Percentiles rank a stretch among this genome's conserved stretches.
Evolutionary conservation across 1,140 invertebrate species (phyloP).

Genomic region (Scaptomyza graminum): DNA sequence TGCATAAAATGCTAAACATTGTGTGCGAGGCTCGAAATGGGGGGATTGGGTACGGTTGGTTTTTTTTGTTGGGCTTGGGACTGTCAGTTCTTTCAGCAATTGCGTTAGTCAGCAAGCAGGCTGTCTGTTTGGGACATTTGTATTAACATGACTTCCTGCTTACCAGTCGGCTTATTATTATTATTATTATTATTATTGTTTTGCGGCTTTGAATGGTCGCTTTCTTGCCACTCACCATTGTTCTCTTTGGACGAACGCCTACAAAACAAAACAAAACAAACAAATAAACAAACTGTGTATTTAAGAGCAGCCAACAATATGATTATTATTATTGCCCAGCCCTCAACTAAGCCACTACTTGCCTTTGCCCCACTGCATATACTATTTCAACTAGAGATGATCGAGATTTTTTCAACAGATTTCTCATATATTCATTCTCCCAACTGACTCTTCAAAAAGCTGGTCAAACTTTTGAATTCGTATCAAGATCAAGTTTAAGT

Average conservation of each 20-base stretch:
- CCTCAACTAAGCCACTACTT: conserved; percentile 69
- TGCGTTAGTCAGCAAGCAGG: conserved; percentile 73
- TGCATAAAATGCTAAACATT: conserved; percentile 62
- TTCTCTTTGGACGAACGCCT: conserved; percentile 53
- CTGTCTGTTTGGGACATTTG: conserved; percentile 62
- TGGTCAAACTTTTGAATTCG: too few species aligned
- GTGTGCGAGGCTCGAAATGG: background rate
- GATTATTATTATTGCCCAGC: conserved; percentile 76
- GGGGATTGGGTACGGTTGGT: background rate
- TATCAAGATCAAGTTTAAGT: too few species aligned
- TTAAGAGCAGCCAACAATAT: conserved; percentile 61
- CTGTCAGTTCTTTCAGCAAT: conserved; percentile 63
- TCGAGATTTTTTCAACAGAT: too few species aligned
- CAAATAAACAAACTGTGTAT: conserved; percentile 5
- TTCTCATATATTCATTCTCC: too few species aligned
- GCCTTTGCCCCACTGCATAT: too few species aligned
- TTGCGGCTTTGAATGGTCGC: conserved; percentile 54
- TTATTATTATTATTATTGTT: conserved; percentile 77
- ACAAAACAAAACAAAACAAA: conserved; percentile 19
- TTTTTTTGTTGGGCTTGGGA: conserved; percentile 17
- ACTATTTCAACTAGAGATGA: too few species aligned
- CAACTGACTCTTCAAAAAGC: too few species aligned
- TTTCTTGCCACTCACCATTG: conserved; percentile 43
- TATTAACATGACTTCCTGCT: conserved; percentile 76
- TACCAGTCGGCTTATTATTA: conserved; percentile 45